Conservation (phyloP, 2,888 invertebrate species). For the Calliphora vomitoria region DNA sequence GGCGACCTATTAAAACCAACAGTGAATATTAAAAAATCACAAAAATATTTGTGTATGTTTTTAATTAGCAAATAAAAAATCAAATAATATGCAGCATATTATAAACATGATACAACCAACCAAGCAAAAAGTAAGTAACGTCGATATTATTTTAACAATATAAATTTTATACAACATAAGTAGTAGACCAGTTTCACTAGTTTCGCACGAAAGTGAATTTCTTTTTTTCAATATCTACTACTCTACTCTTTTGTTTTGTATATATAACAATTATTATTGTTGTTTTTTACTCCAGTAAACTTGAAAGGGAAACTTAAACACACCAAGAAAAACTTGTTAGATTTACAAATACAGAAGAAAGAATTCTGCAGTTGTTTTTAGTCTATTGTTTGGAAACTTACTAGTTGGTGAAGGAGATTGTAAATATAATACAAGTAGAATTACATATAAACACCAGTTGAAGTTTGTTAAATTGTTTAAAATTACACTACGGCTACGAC, state of each 20-base stretch:
- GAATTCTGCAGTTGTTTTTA: background rate
- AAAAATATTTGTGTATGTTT: background rate
- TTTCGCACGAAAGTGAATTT: slow-evolving; percentile 82
- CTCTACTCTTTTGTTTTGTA: background rate
- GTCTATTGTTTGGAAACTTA: slow-evolving; percentile 48
- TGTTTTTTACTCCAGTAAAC: slow-evolving; percentile 63
- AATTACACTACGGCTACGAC: slow-evolving; percentile 47
- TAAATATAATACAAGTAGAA: slow-evolving; percentile 49
- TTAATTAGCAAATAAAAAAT: background rate
- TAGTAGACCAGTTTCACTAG: slow-evolving; percentile 81
- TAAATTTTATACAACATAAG: slow-evolving; percentile 44
- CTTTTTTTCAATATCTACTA: slow-evolving; percentile 56
- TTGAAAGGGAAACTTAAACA: slow-evolving; percentile 72
- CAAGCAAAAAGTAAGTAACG: background rate
- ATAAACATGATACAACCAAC: background rate
- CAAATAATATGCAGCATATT: background rate
- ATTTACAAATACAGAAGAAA: slow-evolving; percentile 28
- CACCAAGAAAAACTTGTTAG: slow-evolving; percentile 43
- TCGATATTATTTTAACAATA: slow-evolving; percentile 27
- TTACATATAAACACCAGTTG: slow-evolving; percentile 47
- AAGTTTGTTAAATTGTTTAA: slow-evolving; percentile 18
- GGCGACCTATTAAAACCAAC: background rate
- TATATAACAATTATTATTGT: background rate
- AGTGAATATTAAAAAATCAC: background rate
- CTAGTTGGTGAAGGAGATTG: slow-evolving; percentile 53